phyloP scores from a whole-genome alignment of 2,888 invertebrate species.

The Mesopsocus fuscifrons region DNA sequence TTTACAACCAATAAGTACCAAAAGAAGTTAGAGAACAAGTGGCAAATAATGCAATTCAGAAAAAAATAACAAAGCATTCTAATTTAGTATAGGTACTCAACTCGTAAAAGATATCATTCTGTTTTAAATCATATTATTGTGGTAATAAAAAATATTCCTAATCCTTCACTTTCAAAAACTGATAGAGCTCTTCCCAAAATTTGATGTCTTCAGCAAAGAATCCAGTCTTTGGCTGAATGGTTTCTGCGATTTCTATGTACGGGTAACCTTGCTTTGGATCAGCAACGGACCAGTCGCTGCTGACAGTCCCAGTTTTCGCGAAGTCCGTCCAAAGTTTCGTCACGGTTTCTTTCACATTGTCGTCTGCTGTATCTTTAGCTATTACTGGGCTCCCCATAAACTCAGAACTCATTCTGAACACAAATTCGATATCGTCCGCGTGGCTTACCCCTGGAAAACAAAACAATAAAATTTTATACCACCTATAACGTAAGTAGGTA shows the following conservation, averaged over 20 bases:
- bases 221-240: background rate
- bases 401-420: background rate
- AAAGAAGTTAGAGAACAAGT: too few relatives aligned
- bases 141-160: too few relatives aligned
- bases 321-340: slow-evolving; percentile 8
- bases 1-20: too few relatives aligned
- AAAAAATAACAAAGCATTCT: too few relatives aligned
- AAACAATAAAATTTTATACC: background rate
- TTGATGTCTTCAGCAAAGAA: background rate
- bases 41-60: too few relatives aligned
- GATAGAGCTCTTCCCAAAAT: background rate
- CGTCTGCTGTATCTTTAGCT: background rate
- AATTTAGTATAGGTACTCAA: too few relatives aligned
- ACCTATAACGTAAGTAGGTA: too few relatives aligned
- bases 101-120: too few relatives aligned
- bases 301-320: slow-evolving; percentile 1
- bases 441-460: background rate
- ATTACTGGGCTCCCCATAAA: background rate
- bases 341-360: background rate
- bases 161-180: background rate
- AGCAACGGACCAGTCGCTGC: background rate
- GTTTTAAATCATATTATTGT: too few relatives aligned
- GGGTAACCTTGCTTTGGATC: background rate
- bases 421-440: slow-evolving; percentile 4
- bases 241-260: background rate